A percentile compares a stretch with the other conserved stretches of the same genome.
Evolutionary conservation across 1,140 invertebrate genomes (phyloP).

Genomic region (Drosophila biarmipes): DNA sequence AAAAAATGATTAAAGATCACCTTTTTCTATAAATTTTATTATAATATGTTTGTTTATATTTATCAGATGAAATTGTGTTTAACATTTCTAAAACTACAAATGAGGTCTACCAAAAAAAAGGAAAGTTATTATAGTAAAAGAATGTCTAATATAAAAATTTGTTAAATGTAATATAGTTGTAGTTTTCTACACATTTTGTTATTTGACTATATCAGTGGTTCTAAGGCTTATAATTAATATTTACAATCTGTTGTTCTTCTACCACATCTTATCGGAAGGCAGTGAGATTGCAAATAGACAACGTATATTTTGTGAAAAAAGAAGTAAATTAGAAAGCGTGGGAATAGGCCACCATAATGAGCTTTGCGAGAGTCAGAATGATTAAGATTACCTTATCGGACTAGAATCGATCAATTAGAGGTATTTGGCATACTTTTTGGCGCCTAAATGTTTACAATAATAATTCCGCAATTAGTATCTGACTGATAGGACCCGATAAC

Average conservation of each 20-base stretch:
- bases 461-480: conserved; percentile 24
- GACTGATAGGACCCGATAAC: conserved; percentile 24
- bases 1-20: too few relatives aligned
- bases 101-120: neutral
- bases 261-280: conserved; percentile 4
- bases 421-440: conserved; percentile 4
- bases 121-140: too few relatives aligned
- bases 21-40: too few relatives aligned
- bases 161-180: too few relatives aligned
- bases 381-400: neutral
- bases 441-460: neutral
- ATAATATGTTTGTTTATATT: too few relatives aligned
- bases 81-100: neutral
- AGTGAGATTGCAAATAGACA: neutral
- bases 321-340: neutral
- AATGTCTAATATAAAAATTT: too few relatives aligned
- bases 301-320: neutral
- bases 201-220: too few relatives aligned
- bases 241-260: neutral
- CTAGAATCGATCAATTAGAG: neutral
- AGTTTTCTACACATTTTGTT: neutral
- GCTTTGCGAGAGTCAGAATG: too few relatives aligned
- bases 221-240: neutral
- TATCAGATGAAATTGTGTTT: too few relatives aligned
- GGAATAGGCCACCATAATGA: neutral